phyloP scores from a whole-genome alignment of 2,888 invertebrate genomes.

The Hemaris fuciformis region DNA sequence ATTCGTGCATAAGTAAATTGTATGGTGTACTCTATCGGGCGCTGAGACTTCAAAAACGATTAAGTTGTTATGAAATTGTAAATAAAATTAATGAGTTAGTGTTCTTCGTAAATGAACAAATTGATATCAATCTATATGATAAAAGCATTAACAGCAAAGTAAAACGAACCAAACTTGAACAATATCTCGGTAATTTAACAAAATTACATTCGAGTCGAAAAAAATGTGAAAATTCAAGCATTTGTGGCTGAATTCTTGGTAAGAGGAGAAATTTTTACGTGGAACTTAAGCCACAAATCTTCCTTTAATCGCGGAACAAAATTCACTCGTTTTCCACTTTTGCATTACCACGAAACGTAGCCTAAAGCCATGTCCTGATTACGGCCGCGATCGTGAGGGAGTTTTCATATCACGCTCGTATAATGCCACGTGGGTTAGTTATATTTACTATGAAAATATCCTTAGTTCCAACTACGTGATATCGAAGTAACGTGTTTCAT shows the following conservation, averaged over 20 bases:
- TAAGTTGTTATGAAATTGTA: too few species aligned
- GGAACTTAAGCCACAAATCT: conserved; percentile 63
- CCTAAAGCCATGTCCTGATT: conserved; percentile 4
- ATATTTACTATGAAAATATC: neutral
- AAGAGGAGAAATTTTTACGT: conserved; percentile 23
- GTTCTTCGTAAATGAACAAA: neutral
- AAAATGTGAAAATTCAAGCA: neutral
- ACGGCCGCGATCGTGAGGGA: neutral
- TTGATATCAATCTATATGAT: neutral
- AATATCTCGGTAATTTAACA: neutral
- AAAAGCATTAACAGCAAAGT: neutral
- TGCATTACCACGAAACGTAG: conserved; percentile 1
- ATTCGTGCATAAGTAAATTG: too few species aligned
- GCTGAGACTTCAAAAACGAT: too few species aligned
- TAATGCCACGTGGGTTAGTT: neutral
- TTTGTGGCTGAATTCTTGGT: conserved; percentile 20
- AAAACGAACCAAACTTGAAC: neutral
- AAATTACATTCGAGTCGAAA: neutral
- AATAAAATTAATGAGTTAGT: too few species aligned
- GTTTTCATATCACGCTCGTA: conserved; percentile 4
- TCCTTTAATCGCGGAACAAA: conserved; percentile 48
- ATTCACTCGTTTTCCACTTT: conserved; percentile 27
- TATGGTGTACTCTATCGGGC: too few species aligned
- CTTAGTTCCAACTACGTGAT: neutral
- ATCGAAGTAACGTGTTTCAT: neutral